Base-by-base conservation (phyloP, 2,797 vertebrate genomes). In the Alosa sapidissima region DNA sequence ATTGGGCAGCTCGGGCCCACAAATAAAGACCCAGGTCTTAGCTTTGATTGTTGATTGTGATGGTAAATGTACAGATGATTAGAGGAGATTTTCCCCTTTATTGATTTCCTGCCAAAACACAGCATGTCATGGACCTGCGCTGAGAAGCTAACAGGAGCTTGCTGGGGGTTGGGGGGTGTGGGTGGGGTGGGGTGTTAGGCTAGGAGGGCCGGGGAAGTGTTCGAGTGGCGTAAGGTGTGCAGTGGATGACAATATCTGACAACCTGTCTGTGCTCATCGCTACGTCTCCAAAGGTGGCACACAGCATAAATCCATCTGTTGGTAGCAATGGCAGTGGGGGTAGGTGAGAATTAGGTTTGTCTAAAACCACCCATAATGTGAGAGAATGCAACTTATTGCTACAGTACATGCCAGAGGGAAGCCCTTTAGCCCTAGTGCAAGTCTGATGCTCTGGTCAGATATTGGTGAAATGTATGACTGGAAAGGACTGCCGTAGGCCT, bases 1-100 rank as follows among this genome's bases (percentile, higher is more conserved):
- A 99, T 99, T 98, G 98, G 98, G 96, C 97, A 96, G 97, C 98
- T 98, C 96, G 95, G 97, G 96, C 97, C 97, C 96, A 96, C 97
- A 98, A 98, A 99, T 99, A 99, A 98, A 99, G 98, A 97, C 96
- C 95, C 97, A 98, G 98, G 98, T 99, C 97, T 98, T 98, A 97
- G 96, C 98, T 99, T 98, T 99, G 98, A 99, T 99, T 99, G 98
- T 99, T 99, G 98, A 99, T 99, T 99, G 98, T 99, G 98, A 99
- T 98, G 97, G 98, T 98, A 99, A 99, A 99, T 99, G 98, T 99
- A 99, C 97, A 96, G 97, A 99, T 99, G 98, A 99, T 99, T 99
- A 99, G 98, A 98, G 98, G 98, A 97, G 96, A 97, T 97, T 96
- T 96, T 97, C 95, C 96, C 96, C 95, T 97, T 95, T 99, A 99